phyloP scores from a whole-genome alignment of 2,797 vertebrate species.

The Sebastes iracundus region DNA sequence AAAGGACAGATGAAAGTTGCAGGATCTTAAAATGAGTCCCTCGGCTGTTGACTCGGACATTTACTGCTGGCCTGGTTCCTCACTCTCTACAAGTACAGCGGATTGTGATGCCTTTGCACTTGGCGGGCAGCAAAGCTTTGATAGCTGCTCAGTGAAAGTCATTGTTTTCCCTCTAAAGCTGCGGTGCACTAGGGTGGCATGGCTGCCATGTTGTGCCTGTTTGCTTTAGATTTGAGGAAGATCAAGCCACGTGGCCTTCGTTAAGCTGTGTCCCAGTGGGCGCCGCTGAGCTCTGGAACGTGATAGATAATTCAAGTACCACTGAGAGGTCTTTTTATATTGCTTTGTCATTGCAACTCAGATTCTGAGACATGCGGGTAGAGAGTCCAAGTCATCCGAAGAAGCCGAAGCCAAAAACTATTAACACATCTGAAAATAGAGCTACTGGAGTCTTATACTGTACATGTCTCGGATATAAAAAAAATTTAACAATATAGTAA shows the following conservation, averaged over 20 bases:
- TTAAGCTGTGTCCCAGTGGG: constrained; percentile 51
- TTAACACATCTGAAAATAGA: background rate
- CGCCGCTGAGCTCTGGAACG: background rate
- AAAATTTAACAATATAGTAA: background rate
- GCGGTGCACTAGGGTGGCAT: constrained; percentile 17
- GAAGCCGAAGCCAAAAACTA: background rate
- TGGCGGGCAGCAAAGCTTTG: constrained; percentile 58
- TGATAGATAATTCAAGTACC: background rate
- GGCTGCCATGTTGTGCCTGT: constrained; percentile 59
- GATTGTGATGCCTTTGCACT: constrained; percentile 68
- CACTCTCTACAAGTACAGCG: background rate
- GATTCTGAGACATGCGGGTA: background rate
- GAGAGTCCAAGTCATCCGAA: background rate
- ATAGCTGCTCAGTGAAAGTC: constrained; percentile 56
- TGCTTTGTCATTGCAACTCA: background rate
- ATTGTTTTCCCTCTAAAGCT: constrained; percentile 77
- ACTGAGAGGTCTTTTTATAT: constrained; percentile 1
- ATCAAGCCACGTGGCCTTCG: constrained; percentile 50
- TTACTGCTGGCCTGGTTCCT: constrained; percentile 18
- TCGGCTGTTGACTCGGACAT: constrained; percentile 4
- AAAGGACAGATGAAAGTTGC: constrained; percentile 10
- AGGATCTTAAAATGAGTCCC: constrained; percentile 8
- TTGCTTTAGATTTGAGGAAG: constrained; percentile 78
- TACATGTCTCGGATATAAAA: background rate
- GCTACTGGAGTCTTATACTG: background rate